phyloP scores from a whole-genome alignment of 2,888 invertebrate genomes.

The Agriopis leucophaearia region DNA sequence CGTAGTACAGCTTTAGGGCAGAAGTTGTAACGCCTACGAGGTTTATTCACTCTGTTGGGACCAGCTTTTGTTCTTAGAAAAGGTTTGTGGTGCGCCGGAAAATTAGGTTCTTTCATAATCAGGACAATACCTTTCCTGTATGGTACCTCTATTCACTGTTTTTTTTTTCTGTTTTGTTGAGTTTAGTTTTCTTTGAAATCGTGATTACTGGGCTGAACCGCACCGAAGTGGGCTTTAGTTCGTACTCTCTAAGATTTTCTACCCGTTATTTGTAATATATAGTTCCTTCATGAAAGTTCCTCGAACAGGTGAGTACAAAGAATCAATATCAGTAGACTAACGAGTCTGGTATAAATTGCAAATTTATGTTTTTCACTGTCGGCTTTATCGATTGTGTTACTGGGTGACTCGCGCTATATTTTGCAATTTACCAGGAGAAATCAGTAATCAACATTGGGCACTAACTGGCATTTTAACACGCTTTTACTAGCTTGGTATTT shows the following conservation, averaged over 20 bases:
- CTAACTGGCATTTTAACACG: no score
- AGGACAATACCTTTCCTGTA: slow-evolving; percentile 9
- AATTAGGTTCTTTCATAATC: slow-evolving; percentile 15
- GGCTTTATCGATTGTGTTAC: neutral
- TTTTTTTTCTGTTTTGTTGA: neutral
- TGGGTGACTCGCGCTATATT: slow-evolving; percentile 6
- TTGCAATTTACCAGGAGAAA: neutral
- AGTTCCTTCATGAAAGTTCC: neutral
- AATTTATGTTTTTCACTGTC: neutral
- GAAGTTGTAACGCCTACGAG: slow-evolving; percentile 16
- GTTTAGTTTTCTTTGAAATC: neutral
- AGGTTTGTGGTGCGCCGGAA: slow-evolving; percentile 20
- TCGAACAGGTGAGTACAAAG: neutral
- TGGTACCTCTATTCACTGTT: neutral
- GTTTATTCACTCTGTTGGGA: slow-evolving; percentile 23
- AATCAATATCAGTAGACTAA: neutral
- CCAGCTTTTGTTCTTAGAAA: slow-evolving; percentile 22
- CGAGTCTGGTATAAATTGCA: neutral
- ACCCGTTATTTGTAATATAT: neutral
- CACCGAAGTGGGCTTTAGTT: neutral
- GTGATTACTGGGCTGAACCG: neutral
- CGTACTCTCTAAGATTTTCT: neutral
- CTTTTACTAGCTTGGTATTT: no score
- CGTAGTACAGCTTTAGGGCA: slow-evolving; percentile 8
- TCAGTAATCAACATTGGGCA: slow-evolving; percentile 17